Base-by-base conservation (phyloP, 2,113 vertebrate genomes). In the Cepphus grylle region DNA sequence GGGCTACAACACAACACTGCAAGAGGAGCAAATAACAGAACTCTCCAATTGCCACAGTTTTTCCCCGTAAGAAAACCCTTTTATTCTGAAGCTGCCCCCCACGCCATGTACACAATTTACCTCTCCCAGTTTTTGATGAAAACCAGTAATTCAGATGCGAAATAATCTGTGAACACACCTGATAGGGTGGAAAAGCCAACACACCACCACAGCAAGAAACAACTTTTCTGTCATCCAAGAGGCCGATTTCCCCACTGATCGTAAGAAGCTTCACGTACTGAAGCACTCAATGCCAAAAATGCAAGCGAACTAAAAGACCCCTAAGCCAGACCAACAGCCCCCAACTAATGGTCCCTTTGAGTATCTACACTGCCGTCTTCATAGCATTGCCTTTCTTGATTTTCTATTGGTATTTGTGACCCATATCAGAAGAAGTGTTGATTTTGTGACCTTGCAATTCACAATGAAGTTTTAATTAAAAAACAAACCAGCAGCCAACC, bases 351-450 rank as follows among this genome's bases (percentile, higher is more conserved):
- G 12, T 3, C 36, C 42, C 23, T 52, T 5, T 20, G 4, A 30
- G 15, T 43, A 50, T 17, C 32, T 52, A 17, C 32, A 11, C 1
- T n/a, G 13, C 56, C 3, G 4, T 22, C 4, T 0, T 12, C 3
- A 5, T 4, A 40, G 36, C 26, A 19, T 21, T 3, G 2, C 22
- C 34, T 16, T 52, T 17, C 36, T 58, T 38, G 18, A 8, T n/a
- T 10, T 52, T 19, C 15, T 38, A 56, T 15, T 58, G 13, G 20
- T 15, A 20, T 72, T 36, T 30, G 15, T n/a, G 29, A 77, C 43
- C 45, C 23, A 16, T 5, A 3, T 8, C 9, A 5, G 32, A 82
- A 29, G 14, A 26, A 1, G 2, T 27, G 58, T 43, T 47, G 16
- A 25, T 52, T 59, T 70, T 65, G 26, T 53, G 25, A 32, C 30